A percentile compares a stretch with the other conserved stretches of the same genome.
Evolutionary conservation across 2,888 invertebrate genomes (phyloP).

Genomic region (Prosopocoilus inquinatus): DNA sequence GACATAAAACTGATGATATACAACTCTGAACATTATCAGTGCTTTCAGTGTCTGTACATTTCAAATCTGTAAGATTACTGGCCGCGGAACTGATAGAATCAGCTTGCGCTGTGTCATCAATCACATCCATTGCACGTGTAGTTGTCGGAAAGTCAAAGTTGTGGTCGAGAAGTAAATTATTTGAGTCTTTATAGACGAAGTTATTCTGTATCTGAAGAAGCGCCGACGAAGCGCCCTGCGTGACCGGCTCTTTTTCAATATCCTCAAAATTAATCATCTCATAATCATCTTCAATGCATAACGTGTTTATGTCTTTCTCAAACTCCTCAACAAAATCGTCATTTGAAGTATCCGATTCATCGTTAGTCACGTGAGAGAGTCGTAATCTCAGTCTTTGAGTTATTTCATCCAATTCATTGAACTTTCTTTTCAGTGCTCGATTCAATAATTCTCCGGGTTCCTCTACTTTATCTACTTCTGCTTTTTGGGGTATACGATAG

Average conservation of each 20-base stretch:
- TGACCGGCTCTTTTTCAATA: constrained; percentile 11
- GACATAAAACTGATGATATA: too few relatives aligned
- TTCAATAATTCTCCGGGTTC: constrained; percentile 45
- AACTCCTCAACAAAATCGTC: constrained; percentile 56
- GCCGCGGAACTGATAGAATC: too few relatives aligned
- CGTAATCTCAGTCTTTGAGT: constrained; percentile 59
- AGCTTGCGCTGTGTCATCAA: too few relatives aligned
- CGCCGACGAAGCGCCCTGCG: constrained; percentile 6
- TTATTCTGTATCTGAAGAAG: constrained; percentile 7
- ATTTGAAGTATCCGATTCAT: constrained; percentile 49
- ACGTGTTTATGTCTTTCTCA: constrained; percentile 58
- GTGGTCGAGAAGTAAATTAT: background rate
- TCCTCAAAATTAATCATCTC: constrained; percentile 42
- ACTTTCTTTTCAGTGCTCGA: constrained; percentile 58
- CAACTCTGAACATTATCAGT: too few relatives aligned
- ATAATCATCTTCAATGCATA: constrained; percentile 47
- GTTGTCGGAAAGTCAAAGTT: too few relatives aligned
- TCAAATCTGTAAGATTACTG: too few relatives aligned
- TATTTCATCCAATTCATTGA: constrained; percentile 62
- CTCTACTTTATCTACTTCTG: constrained; percentile 18
- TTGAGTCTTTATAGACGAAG: constrained; percentile 8
- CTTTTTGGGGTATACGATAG: constrained; percentile 3
- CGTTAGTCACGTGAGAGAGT: constrained; percentile 58
- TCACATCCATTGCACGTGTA: too few relatives aligned
- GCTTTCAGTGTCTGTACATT: too few relatives aligned